Evolutionary conservation across 2,113 vertebrate genomes (phyloP).

Genomic region (Apteryx owenii): DNA sequence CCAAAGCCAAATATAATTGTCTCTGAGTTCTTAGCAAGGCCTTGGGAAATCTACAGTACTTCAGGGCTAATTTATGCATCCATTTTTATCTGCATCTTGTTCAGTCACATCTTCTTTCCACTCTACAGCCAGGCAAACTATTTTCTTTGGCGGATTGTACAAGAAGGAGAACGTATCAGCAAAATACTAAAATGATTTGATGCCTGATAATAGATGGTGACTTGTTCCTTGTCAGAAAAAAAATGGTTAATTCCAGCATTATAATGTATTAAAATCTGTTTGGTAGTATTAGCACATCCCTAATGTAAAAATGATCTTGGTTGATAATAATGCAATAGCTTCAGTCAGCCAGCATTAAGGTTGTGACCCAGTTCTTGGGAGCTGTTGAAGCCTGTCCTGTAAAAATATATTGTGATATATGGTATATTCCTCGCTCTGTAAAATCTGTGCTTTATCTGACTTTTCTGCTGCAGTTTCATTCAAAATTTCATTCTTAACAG

Average conservation of each 20-base stretch:
- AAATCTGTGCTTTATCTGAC: slow-evolving; percentile 9
- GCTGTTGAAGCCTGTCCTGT: background rate
- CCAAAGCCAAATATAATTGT: background rate
- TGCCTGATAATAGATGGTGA: slow-evolving; percentile 27
- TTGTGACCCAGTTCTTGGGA: background rate
- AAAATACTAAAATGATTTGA: slow-evolving; percentile 29
- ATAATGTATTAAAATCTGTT: background rate
- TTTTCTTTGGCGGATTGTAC: slow-evolving; percentile 21
- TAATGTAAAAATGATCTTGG: background rate
- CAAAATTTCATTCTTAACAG: slow-evolving; percentile 1
- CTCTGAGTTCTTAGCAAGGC: background rate
- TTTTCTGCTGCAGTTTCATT: slow-evolving; percentile 20
- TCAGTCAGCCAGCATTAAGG: background rate
- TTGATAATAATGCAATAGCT: background rate
- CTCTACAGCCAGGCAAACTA: background rate
- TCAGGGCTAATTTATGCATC: slow-evolving; percentile 7
- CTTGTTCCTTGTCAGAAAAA: slow-evolving; percentile 26
- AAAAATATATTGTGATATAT: slow-evolving; percentile 30
- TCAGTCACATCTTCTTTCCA: slow-evolving; percentile 7
- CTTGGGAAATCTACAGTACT: slow-evolving; percentile 20
- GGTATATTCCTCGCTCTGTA: background rate
- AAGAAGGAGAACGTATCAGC: background rate
- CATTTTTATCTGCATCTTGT: slow-evolving; percentile 21
- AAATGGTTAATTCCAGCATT: slow-evolving; percentile 13
- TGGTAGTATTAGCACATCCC: background rate